phyloP scores from a whole-genome alignment of 2,888 invertebrate species.

The Netelia inedita region DNA sequence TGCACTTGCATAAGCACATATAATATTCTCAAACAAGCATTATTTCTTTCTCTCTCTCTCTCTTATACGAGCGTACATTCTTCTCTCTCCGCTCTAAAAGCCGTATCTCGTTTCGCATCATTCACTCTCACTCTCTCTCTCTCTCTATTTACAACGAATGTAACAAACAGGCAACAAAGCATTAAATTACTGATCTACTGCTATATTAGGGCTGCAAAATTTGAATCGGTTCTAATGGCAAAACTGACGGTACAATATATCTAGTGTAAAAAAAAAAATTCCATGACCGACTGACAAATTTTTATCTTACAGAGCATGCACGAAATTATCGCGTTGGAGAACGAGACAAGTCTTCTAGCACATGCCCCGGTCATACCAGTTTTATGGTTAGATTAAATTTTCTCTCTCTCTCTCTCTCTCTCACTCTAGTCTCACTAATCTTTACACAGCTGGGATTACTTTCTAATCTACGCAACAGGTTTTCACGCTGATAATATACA shows the following conservation, averaged over 20 bases:
- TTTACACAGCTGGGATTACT: slow-evolving; percentile 20
- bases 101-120: slow-evolving; percentile 30
- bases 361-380: slow-evolving; percentile 6
- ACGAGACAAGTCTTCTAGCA: slow-evolving; percentile 1
- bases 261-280: no score
- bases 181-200: slow-evolving; percentile 17
- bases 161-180: neutral
- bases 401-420: neutral
- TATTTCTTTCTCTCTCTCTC: neutral
- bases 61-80: neutral
- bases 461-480: slow-evolving; percentile 50
- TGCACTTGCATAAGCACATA: slow-evolving; percentile 43
- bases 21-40: slow-evolving; percentile 26
- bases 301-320: neutral
- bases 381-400: neutral
- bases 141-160: neutral
- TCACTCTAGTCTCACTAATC: neutral
- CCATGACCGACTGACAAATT: no score
- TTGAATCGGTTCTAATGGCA: no score
- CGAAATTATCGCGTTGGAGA: neutral
- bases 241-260: no score
- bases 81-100: slow-evolving; percentile 1
- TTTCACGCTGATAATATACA: slow-evolving; percentile 31
- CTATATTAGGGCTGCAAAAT: neutral
- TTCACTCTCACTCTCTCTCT: neutral